Conservation (phyloP, 2,888 invertebrate genomes). For the Melinaea marsaeus region DNA sequence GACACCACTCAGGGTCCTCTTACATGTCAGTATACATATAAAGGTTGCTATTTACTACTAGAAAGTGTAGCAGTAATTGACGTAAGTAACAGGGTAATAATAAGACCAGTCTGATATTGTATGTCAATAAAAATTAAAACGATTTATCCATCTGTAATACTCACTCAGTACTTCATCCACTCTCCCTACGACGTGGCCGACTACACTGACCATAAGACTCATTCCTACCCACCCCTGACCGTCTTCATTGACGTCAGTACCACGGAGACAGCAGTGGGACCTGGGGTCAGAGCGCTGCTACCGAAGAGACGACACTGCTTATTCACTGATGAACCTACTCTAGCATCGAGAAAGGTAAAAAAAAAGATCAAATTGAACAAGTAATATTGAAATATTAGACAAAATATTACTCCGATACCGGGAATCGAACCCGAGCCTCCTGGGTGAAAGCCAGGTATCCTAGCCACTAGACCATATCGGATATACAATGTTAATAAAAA, state of each 20-base stretch:
- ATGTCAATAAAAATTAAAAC: neutral
- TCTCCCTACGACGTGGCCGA: constrained; percentile 79
- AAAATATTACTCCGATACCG: constrained; percentile 59
- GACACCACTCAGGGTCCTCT: constrained; percentile 44
- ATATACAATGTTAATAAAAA: neutral
- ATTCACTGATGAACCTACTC: constrained; percentile 67
- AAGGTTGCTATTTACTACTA: neutral
- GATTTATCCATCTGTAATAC: neutral
- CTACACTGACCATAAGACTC: constrained; percentile 48
- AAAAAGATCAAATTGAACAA: no score
- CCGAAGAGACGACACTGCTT: constrained; percentile 72
- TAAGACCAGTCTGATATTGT: neutral
- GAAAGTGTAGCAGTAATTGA: neutral
- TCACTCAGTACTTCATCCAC: constrained; percentile 76
- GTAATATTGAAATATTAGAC: no score
- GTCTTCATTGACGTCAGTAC: constrained; percentile 57
- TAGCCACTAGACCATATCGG: constrained; percentile 76
- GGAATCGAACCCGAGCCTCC: constrained; percentile 87
- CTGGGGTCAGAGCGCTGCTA: constrained; percentile 60
- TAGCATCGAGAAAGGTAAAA: constrained; percentile 16
- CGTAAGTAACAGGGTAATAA: neutral
- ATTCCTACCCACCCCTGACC: constrained; percentile 53
- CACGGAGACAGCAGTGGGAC: constrained; percentile 69
- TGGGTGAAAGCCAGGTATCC: constrained; percentile 85
- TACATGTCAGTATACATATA: constrained; percentile 39